These are phyloP conservation scores for Acrobasis suavella DNA, from an alignment of 2,888 invertebrate genomes.

Conservation along the genomic window DNA sequence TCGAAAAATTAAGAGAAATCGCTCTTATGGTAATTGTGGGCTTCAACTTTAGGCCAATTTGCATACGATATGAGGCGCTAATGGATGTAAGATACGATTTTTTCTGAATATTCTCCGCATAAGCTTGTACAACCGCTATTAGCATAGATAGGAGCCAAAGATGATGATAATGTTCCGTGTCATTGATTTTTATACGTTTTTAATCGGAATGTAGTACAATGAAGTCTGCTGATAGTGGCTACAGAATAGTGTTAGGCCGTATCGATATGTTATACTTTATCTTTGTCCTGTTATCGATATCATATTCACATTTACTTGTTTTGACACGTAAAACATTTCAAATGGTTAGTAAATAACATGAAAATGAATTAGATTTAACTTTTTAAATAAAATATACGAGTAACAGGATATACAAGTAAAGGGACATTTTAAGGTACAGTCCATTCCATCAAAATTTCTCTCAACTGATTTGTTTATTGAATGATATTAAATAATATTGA, in stretches of 20 bases:
- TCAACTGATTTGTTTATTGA: no score
- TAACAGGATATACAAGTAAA: no score
- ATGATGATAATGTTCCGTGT: conserved; percentile 30
- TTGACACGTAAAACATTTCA: not conserved
- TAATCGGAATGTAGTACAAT: conserved; percentile 12
- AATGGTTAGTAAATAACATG: not conserved
- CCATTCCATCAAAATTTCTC: no score
- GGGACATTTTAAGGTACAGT: no score
- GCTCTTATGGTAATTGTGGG: conserved; percentile 60
- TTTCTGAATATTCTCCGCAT: conserved; percentile 62
- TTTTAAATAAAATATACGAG: no score
- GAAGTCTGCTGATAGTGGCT: conserved; percentile 3
- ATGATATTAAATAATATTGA: no score
- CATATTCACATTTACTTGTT: not conserved
- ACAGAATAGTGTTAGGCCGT: not conserved
- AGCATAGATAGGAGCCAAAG: conserved; percentile 65
- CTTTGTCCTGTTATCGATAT: not conserved
- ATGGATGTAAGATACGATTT: conserved; percentile 68
- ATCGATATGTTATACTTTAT: conserved; percentile 20
- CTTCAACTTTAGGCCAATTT: conserved; percentile 61
- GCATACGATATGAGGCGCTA: conserved; percentile 76
- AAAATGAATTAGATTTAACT: not conserved
- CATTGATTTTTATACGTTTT: conserved; percentile 21
- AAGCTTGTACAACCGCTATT: conserved; percentile 60
- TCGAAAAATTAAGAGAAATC: conserved; percentile 67